A percentile compares a stretch with the other conserved stretches of the same genome.
phyloP scores from a whole-genome alignment of 92 coral and sea anemone genomes.

The Epizoanthus rinbou region DNA sequence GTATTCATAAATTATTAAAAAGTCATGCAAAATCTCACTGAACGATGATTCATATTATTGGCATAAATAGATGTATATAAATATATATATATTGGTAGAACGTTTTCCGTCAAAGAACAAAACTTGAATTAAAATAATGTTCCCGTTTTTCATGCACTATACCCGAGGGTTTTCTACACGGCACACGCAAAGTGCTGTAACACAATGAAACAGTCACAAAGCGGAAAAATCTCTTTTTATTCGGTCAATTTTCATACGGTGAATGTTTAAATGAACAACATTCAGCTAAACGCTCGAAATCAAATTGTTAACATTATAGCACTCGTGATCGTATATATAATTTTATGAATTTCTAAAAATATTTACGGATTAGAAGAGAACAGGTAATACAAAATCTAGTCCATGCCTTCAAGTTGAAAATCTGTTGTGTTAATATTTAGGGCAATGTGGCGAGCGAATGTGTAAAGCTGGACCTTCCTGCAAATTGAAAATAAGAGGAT shows the following conservation, averaged over 20 bases:
- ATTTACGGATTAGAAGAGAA: neutral
- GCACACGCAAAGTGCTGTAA: neutral
- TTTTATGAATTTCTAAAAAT: constrained; percentile 11
- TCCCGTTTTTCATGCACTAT: no score
- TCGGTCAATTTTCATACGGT: neutral
- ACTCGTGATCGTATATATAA: neutral
- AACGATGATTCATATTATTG: constrained; percentile 34
- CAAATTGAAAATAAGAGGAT: constrained; percentile 26
- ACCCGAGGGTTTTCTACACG: neutral
- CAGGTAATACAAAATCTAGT: neutral
- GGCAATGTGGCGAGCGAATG: constrained; percentile 36
- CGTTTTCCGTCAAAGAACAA: neutral
- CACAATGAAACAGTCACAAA: constrained; percentile 9
- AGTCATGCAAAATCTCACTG: constrained; percentile 39
- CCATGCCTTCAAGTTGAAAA: neutral
- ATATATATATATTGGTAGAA: neutral
- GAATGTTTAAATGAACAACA: constrained; percentile 46
- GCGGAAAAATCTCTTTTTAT: constrained; percentile 22
- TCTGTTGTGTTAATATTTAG: constrained; percentile 21
- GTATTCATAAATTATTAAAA: constrained; percentile 36
- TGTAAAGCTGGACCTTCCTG: constrained; percentile 18
- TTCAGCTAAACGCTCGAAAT: constrained; percentile 14
- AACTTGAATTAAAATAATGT: neutral
- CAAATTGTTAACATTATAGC: constrained; percentile 14
- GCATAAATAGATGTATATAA: constrained; percentile 4